Percentiles rank a stretch among this genome's conserved stretches.
Evolutionary conservation across 1,140 invertebrate genomes (phyloP).

Genomic region (Drosophila quadrilineata): DNA sequence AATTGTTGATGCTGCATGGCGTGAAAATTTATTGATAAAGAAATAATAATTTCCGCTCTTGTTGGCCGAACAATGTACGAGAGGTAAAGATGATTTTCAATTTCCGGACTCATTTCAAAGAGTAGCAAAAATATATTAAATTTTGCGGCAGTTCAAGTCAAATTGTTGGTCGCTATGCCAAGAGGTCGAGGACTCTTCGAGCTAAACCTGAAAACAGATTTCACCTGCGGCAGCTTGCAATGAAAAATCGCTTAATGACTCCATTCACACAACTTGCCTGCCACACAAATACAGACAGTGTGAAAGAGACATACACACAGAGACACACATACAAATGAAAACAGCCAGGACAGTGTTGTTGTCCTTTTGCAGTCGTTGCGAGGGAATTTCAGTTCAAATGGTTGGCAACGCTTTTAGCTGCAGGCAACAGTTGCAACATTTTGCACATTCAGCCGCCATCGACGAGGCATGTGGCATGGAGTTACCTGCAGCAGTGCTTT

Average conservation of each 20-base stretch:
- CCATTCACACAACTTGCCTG: conserved; percentile 57
- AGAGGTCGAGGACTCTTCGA: conserved; percentile 55
- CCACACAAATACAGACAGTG: conserved; percentile 1
- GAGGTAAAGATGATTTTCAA: conserved; percentile 69
- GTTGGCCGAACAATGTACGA: conserved; percentile 27
- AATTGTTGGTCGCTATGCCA: conserved; percentile 15
- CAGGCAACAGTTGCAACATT: conserved; percentile 64
- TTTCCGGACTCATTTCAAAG: conserved; percentile 53
- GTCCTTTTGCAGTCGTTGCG: conserved; percentile 47
- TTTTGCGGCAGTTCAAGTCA: conserved; percentile 58
- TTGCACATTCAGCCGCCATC: conserved; percentile 28
- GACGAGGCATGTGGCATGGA: conserved; percentile 2
- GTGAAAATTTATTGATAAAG: conserved; percentile 57
- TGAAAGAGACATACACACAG: background rate
- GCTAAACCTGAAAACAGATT: conserved; percentile 29
- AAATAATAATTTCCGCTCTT: conserved; percentile 74
- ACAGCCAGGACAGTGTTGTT: too few species aligned
- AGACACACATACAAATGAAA: background rate
- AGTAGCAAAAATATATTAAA: conserved; percentile 40
- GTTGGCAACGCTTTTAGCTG: conserved; percentile 28
- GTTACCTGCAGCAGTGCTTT: conserved; percentile 10
- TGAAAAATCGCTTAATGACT: conserved; percentile 81
- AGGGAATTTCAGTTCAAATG: conserved; percentile 44
- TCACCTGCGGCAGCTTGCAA: conserved; percentile 77
- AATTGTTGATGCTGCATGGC: background rate